Evolutionary conservation across 2,888 invertebrate genomes (phyloP).

Genomic region (Diaprepes abbreviatus): DNA sequence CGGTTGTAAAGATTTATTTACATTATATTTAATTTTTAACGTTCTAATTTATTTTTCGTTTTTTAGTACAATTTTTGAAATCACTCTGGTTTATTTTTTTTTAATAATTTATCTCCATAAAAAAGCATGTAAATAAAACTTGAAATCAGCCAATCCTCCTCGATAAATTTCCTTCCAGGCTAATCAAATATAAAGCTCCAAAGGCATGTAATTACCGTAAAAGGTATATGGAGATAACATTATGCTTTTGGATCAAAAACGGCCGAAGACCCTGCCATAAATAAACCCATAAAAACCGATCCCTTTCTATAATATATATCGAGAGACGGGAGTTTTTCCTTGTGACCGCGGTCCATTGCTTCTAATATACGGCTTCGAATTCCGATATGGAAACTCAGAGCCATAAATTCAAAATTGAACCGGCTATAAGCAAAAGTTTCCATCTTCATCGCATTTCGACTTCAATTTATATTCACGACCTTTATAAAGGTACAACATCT

Average conservation of each 20-base stretch:
- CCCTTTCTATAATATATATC: slow-evolving; percentile 51
- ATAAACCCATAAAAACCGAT: slow-evolving; percentile 51
- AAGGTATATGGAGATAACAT: slow-evolving; percentile 46
- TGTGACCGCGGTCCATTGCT: slow-evolving; percentile 61
- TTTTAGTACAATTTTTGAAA: too few species aligned
- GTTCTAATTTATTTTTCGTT: too few species aligned
- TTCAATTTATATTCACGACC: slow-evolving; percentile 47
- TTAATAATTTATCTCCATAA: too few species aligned
- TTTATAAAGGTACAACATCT: slow-evolving; percentile 43
- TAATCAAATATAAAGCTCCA: slow-evolving; percentile 23
- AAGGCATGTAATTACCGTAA: slow-evolving; percentile 46
- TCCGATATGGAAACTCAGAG: slow-evolving; percentile 60
- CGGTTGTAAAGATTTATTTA: too few species aligned
- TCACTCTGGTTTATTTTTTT: too few species aligned
- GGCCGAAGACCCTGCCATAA: slow-evolving; percentile 46
- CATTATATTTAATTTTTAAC: too few species aligned
- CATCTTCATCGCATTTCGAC: slow-evolving; percentile 57
- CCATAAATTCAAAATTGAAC: slow-evolving; percentile 63
- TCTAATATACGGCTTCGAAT: slow-evolving; percentile 59
- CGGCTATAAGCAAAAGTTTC: slow-evolving; percentile 61
- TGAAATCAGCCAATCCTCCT: not conserved
- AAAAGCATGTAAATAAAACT: too few species aligned
- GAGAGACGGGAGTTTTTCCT: slow-evolving; percentile 49
- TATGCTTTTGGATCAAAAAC: slow-evolving; percentile 41
- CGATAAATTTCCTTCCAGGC: slow-evolving; percentile 4